These are phyloP conservation scores for Passer montanus DNA, from an alignment of 2,113 vertebrate species.

Conservation along the genomic window DNA sequence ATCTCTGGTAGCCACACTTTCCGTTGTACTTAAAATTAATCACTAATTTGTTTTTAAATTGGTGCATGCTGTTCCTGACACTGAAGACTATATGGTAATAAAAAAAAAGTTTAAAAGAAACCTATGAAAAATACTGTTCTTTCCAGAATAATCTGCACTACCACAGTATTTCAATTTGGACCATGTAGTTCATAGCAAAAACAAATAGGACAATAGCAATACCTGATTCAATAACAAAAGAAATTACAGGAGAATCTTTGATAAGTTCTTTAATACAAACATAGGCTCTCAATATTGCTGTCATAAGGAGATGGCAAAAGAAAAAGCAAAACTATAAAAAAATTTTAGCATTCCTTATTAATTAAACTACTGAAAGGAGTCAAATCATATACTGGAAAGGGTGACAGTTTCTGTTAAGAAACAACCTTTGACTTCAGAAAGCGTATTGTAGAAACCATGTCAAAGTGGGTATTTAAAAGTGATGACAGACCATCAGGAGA, in stretches of 20 bases:
- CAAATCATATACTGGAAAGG: neutral
- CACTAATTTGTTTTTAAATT: slow-evolving; percentile 11
- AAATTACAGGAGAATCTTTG: neutral
- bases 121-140: neutral
- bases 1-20: neutral
- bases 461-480: neutral
- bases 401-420: neutral
- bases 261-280: neutral
- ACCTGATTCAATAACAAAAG: neutral
- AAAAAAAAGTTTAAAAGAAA: neutral
- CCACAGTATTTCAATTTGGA: neutral
- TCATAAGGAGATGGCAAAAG: neutral
- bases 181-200: neutral
- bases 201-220: neutral
- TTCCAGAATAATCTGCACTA: neutral
- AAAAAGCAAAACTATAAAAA: neutral
- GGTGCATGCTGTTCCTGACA: neutral
- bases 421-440: neutral
- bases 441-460: neutral
- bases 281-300: neutral
- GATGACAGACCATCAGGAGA: fast-evolving
- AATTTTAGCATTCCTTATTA: neutral
- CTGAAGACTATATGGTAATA: neutral
- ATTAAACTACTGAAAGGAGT: neutral
- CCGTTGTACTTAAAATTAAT: neutral